Evolutionary conservation across 2,797 vertebrate species (phyloP), one percentile per base, ranked within the genome.

Genomic region (Falco berigora): DNA sequence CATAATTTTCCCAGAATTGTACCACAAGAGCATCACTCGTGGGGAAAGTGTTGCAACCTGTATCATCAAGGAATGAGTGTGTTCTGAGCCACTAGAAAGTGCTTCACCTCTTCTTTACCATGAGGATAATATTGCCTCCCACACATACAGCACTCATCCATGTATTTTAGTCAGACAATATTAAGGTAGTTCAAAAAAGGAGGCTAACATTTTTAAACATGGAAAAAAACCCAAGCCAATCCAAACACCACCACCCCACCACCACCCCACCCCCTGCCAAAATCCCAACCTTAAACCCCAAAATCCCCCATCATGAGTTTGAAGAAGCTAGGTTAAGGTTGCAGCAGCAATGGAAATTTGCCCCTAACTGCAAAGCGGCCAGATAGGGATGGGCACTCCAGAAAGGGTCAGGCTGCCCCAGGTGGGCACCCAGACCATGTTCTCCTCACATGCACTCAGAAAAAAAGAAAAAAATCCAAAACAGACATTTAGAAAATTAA

Each of bases 51-150:
- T 69, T 61, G 44, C 49, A 83, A 76, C 53, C 69, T 56, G 21
- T 24, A 28, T 24, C n/a, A 46, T 25, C 36, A 50, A 80, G 32
- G 40, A 69, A 84, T 5, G 6, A 88, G 16, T 4, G 4, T 8
- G 12, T 22, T 27, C 73, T 34, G 23, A 68, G 62, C 5, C 46
- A 62, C 58, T 23, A 8, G 30, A 44, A 19, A 8, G 3, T n/a
- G 12, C 34, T 83, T 47, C 32, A 58, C 6, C 28, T 59, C 14
- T 27, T 52, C 63, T 71, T 88, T n/a, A 34, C 10, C 16, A 23
- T 0, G 1, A 9, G 18, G 25, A 34, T 21, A 56, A 20, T 8
- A 25, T 1, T 32, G n/a, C 13, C n/a, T 11, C 36, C 14, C n/a
- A 7, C 38, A 8, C 1, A 0, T 4, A 12, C 19, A 9, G 23